Conservation (phyloP, 2,113 vertebrate genomes). For the Strigops habroptila region DNA sequence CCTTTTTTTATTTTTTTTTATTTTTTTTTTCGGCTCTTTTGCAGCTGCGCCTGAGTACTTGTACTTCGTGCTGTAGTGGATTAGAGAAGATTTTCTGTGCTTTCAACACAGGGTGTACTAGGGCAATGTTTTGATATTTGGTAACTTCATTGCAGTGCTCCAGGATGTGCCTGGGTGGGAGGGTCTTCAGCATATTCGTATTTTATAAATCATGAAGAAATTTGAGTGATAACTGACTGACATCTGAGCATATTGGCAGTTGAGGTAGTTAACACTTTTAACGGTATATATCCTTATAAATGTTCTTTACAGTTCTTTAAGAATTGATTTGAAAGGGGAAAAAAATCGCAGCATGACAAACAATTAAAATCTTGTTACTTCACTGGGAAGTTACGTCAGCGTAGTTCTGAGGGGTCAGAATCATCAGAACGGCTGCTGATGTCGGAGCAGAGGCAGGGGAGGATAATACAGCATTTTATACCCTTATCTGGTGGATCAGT, state of each 20-base stretch:
- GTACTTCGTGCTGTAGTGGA: not conserved
- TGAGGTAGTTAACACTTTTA: not conserved
- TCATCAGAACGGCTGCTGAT: not conserved
- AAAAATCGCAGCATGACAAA: not conserved
- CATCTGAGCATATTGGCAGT: not conserved
- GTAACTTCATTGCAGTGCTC: not conserved
- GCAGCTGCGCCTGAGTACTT: not conserved
- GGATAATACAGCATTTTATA: not conserved
- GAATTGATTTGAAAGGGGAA: not conserved
- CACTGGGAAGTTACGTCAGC: accelerated
- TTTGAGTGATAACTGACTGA: not conserved
- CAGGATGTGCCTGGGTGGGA: accelerated
- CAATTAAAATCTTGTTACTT: not conserved
- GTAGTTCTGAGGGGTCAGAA: not conserved
- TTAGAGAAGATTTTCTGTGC: not conserved
- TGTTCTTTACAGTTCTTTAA: not conserved
- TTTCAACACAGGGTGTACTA: not conserved
- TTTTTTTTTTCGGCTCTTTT: not conserved
- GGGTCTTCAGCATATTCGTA: not conserved
- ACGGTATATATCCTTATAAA: not conserved
- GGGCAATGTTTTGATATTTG: not conserved
- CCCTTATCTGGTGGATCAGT: not conserved
- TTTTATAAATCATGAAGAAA: not conserved
- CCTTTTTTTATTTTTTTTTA: not conserved
- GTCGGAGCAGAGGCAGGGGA: not conserved